phyloP scores from a whole-genome alignment of 2,888 invertebrate genomes.

The Cheilosia scutellata region DNA sequence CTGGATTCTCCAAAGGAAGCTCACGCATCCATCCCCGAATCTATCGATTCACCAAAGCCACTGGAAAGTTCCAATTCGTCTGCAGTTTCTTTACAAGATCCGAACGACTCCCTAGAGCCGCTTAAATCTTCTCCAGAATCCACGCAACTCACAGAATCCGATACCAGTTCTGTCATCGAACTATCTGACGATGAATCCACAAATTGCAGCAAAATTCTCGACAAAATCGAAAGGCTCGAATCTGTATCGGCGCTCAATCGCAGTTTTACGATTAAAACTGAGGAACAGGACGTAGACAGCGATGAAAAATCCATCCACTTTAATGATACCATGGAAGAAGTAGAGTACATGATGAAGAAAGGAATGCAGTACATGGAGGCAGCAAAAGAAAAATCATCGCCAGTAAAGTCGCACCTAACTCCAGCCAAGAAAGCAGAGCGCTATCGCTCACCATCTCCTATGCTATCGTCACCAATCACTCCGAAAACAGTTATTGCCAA shows the following conservation, averaged over 20 bases:
- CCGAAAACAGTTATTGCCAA: constrained; percentile 72
- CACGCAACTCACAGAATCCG: constrained; percentile 27
- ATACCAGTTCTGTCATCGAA: constrained; percentile 63
- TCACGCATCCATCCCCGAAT: background rate
- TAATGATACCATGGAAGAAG: constrained; percentile 84
- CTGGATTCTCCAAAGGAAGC: background rate
- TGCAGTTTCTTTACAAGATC: background rate
- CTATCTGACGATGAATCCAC: constrained; percentile 76
- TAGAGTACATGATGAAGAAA: constrained; percentile 83
- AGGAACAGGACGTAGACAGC: constrained; percentile 36
- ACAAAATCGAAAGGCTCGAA: constrained; percentile 33
- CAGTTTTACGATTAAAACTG: constrained; percentile 51
- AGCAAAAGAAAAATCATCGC: constrained; percentile 60
- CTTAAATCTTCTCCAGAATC: constrained; percentile 37
- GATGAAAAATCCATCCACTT: constrained; percentile 80
- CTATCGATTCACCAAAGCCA: constrained; percentile 14
- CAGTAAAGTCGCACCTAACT: constrained; percentile 46
- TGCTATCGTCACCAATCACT: constrained; percentile 60
- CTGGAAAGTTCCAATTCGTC: background rate
- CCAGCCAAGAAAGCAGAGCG: constrained; percentile 73
- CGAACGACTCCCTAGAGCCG: constrained; percentile 10
- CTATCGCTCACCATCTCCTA: constrained; percentile 67
- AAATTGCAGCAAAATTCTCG: constrained; percentile 37
- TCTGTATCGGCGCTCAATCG: constrained; percentile 31
- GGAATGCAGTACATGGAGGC: constrained; percentile 81